Conservation (phyloP, 2,888 invertebrate species). For the Pecten maximus region DNA sequence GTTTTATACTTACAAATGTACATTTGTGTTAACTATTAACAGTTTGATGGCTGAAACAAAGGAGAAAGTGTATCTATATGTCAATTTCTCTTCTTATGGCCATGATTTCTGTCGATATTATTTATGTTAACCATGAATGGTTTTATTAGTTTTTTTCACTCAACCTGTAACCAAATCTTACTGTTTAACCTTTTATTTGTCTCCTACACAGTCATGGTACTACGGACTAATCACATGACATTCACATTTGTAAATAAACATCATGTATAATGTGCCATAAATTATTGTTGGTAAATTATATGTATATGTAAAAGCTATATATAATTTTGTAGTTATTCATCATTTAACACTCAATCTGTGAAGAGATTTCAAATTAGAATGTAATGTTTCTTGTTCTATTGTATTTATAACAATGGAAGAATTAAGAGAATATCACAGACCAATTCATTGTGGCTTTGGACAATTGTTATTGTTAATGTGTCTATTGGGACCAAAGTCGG, state of each 20-base stretch:
- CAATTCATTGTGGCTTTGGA: not conserved
- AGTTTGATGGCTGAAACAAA: not conserved
- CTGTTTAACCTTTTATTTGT: not conserved
- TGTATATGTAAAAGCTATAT: not conserved
- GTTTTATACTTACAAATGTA: not conserved
- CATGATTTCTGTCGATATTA: not conserved
- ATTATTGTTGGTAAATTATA: not conserved
- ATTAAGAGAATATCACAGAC: not conserved
- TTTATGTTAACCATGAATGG: not conserved
- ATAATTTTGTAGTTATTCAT: not conserved
- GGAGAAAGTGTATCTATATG: not conserved
- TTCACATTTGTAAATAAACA: not conserved
- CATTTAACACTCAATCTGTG: not conserved
- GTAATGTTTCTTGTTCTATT: not conserved
- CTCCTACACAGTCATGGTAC: not conserved
- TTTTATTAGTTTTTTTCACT: not conserved
- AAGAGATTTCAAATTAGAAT: not conserved
- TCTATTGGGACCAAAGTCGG: not conserved
- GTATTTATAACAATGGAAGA: not conserved
- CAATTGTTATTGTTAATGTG: not conserved
- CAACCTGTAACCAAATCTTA: not conserved
- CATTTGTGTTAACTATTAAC: not conserved
- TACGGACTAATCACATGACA: not conserved
- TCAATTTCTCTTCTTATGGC: not conserved
- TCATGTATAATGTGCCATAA: not conserved